Evolutionary conservation across 35 echinoderm and acorn worm genomes (phyloP).

Genomic region (Apostichopus californicus): DNA sequence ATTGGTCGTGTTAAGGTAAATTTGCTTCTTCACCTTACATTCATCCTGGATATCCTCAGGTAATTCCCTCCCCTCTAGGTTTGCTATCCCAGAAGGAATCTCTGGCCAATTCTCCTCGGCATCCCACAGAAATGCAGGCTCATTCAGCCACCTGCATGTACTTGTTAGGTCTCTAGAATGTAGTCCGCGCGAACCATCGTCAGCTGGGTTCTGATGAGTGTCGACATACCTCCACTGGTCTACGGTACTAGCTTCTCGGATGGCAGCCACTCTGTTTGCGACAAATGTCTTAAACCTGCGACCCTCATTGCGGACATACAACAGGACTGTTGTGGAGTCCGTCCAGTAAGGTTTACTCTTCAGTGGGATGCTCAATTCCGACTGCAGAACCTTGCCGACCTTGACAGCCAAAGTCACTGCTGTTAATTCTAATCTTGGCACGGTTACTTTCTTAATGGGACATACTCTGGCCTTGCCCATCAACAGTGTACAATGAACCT

Average conservation of each 20-base stretch:
- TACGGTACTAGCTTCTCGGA: neutral
- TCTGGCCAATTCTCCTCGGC: slow-evolving; percentile 44
- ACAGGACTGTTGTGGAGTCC: slow-evolving; percentile 37
- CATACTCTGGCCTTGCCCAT: slow-evolving; percentile 59
- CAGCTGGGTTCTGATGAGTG: slow-evolving; percentile 37
- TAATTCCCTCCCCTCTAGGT: no score
- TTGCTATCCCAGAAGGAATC: neutral
- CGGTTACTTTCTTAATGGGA: slow-evolving; percentile 53
- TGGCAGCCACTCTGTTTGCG: slow-evolving; percentile 48
- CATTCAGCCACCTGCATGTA: slow-evolving; percentile 46
- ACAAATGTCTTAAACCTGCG: slow-evolving; percentile 38
- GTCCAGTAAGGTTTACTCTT: slow-evolving; percentile 34
- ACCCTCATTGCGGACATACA: slow-evolving; percentile 40
- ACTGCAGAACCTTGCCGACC: slow-evolving; percentile 12
- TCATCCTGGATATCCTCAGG: neutral
- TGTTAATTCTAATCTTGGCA: slow-evolving; percentile 59
- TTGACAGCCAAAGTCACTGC: slow-evolving; percentile 50
- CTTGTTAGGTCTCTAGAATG: neutral
- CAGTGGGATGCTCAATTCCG: slow-evolving; percentile 1
- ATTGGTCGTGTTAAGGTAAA: neutral
- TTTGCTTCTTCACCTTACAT: neutral
- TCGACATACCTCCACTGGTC: slow-evolving; percentile 59
- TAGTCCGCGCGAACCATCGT: slow-evolving; percentile 67
- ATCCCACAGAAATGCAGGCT: slow-evolving; percentile 58
- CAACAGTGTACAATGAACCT: slow-evolving; percentile 55